Percentiles rank a stretch among this genome's conserved stretches.
These are phyloP conservation scores for Heterocephalus glaber DNA, from an alignment of 2,113 vertebrate genomes.

Conservation along the genomic window DNA sequence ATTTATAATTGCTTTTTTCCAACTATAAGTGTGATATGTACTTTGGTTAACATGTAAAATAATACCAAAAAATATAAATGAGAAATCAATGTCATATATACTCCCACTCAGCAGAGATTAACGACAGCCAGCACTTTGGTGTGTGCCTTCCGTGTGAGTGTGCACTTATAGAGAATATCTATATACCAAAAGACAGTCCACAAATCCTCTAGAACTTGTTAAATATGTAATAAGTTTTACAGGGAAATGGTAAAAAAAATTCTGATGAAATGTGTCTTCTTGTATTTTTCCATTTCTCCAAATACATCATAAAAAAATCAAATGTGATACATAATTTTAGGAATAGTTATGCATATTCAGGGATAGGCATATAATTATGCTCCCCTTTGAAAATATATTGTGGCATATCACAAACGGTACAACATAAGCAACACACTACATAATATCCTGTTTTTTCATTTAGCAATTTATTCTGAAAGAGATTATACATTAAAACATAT, in stretches of 20 bases:
- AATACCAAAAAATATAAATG: not conserved
- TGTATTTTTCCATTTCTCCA: not conserved
- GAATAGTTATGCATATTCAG: not conserved
- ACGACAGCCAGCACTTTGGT: not conserved
- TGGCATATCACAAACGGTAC: not conserved
- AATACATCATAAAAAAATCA: not conserved
- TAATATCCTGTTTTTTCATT: not conserved
- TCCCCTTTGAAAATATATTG: not conserved
- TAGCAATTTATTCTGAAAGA: not conserved
- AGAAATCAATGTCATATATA: not conserved
- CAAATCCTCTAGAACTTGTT: not conserved
- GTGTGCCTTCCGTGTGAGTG: not conserved
- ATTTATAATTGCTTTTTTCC: not conserved
- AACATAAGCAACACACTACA: not conserved
- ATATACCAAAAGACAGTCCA: not conserved
- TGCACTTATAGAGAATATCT: not conserved
- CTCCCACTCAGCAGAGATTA: not conserved
- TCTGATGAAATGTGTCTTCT: not conserved
- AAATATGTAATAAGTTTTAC: not conserved
- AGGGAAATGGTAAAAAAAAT: not conserved
- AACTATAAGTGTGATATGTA: not conserved
- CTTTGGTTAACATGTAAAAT: slow-evolving; percentile 41
- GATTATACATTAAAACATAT: not conserved
- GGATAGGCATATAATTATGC: not conserved
- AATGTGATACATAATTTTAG: not conserved